phyloP scores from a whole-genome alignment of 2,113 vertebrate species.

The Macquaria australasica region DNA sequence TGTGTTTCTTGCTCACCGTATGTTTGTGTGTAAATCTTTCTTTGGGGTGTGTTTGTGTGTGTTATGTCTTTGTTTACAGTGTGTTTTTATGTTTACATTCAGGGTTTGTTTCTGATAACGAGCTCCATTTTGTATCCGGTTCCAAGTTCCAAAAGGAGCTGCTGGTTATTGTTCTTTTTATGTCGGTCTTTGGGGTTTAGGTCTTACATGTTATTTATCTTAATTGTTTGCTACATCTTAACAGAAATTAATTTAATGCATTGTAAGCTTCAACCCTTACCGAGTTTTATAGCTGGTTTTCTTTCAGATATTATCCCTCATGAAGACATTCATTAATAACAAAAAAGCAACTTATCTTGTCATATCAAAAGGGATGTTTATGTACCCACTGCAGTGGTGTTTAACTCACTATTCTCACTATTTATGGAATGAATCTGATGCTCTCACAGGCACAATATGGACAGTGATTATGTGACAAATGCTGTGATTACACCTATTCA shows the following conservation, averaged over 20 bases:
- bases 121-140: neutral
- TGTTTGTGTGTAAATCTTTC: conserved; percentile 59
- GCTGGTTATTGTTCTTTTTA: neutral
- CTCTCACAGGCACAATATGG: too few relatives aligned
- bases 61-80: neutral
- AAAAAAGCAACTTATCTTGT: neutral
- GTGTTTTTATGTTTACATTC: neutral
- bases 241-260: neutral
- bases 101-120: neutral
- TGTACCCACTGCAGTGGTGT: too few relatives aligned
- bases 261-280: neutral
- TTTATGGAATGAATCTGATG: too few relatives aligned
- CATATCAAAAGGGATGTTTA: neutral
- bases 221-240: neutral
- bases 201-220: neutral
- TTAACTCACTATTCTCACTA: too few relatives aligned
- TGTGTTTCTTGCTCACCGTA: conserved; percentile 82
- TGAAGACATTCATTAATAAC: neutral
- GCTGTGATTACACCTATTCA: too few relatives aligned
- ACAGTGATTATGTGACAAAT: too few relatives aligned
- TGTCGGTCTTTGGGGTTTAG: neutral
- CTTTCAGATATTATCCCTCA: neutral
- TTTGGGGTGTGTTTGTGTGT: conserved; percentile 24
- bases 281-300: neutral
- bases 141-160: neutral